Base-by-base conservation (phyloP, 2,888 invertebrate genomes). In the Cinara cedri region DNA sequence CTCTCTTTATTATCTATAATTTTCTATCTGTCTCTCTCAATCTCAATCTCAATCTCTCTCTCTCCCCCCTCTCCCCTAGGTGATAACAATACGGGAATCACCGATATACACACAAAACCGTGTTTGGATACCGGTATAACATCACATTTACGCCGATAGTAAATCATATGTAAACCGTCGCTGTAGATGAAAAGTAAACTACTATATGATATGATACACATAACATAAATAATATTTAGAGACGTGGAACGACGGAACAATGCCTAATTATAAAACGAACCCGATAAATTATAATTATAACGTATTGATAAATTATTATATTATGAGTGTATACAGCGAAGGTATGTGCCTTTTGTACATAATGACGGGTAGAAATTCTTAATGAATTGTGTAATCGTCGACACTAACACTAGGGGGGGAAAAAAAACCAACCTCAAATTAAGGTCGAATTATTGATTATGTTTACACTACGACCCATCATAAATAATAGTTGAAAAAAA, bases 261-360 rank as follows among this genome's bases (percentile, higher is more conserved):
- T 70, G n/a, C 24, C 42, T 44, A 57, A 57, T 71, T 71, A 55
- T 44, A 24, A n/a, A 34, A 44, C 21, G 42, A 71, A 55, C 16
- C 9, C 70, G 10, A 71, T 71, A 71, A 55, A 71, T 71, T 42
- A 71, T 24, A 26, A 60, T 60, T 34, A 26, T 44, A n/a, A n/a
- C n/a, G n/a, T n/a, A n/a, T n/a, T n/a, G n/a, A n/a, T n/a, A 70
- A 42, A 42, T 26, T 51, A n/a, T 24, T 49, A 49, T 14, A 46
- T 4, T n/a, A 4, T n/a, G 42, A n/a, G 34, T 34, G 26, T 60
- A 34, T n/a, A 26, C 60, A 26, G 16, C 26, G 62, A 9, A 34
- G 62, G 62, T 62, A 46, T 62, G n/a, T 34, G 26, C 34, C 62
- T 34, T 62, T 34, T 0, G n/a, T n/a, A 42, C n/a, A n/a, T n/a